Evolutionary conservation across 2,113 vertebrate species (phyloP).

Genomic region (Amia ocellicauda): DNA sequence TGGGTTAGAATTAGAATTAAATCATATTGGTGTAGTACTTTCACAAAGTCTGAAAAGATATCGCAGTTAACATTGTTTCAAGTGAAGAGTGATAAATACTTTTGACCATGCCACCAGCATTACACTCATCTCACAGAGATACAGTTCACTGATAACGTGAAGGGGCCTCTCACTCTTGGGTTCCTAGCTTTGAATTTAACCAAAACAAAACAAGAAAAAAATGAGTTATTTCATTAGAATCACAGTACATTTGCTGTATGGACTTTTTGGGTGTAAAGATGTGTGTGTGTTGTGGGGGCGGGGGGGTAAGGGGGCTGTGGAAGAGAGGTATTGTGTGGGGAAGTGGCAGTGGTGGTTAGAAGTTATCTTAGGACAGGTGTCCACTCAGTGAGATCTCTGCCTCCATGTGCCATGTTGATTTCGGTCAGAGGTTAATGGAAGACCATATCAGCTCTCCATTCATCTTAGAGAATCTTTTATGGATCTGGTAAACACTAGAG

Average conservation of each 20-base stretch:
- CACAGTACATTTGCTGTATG: background rate
- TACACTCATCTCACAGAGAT: too few species aligned
- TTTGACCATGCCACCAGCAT: too few species aligned
- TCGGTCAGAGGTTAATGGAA: slow-evolving; percentile 75
- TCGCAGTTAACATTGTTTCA: too few species aligned
- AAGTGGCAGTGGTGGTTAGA: background rate
- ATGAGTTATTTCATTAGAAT: background rate
- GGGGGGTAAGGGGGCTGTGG: background rate
- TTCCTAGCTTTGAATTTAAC: background rate
- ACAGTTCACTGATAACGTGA: background rate
- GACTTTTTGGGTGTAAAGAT: background rate
- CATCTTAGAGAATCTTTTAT: slow-evolving; percentile 61
- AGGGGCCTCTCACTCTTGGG: background rate
- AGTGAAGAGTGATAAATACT: too few species aligned
- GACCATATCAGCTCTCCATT: slow-evolving; percentile 53
- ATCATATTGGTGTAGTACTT: too few species aligned
- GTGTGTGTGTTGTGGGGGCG: background rate
- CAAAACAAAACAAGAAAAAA: background rate
- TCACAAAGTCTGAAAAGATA: too few species aligned
- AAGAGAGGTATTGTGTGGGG: background rate
- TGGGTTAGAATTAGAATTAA: too few species aligned
- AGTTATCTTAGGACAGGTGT: slow-evolving; percentile 54
- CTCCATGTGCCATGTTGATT: slow-evolving; percentile 46
- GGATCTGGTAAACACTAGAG: slow-evolving; percentile 74
- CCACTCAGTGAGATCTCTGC: slow-evolving; percentile 26